phyloP scores from a whole-genome alignment of 2,797 vertebrate species.

The Liasis olivaceus region DNA sequence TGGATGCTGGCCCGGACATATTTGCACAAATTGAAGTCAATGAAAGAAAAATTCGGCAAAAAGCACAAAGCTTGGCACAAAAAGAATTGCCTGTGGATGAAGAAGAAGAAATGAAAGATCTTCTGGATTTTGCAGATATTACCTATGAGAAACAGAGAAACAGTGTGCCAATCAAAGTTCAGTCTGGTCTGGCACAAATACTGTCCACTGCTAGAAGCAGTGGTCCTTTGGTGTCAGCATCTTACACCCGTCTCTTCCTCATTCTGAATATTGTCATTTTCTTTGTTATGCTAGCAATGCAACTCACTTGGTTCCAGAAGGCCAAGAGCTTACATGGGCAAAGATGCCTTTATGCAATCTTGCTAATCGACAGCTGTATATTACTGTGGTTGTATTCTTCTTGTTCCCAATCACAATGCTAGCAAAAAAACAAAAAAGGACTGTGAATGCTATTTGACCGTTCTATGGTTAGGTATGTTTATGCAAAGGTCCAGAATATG shows the following conservation, averaged over 20 bases:
- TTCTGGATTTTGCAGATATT: conserved; percentile 87
- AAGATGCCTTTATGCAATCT: conserved; percentile 90
- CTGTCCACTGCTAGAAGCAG: conserved; percentile 74
- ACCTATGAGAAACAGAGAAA: conserved; percentile 79
- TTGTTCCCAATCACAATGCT: conserved; percentile 92
- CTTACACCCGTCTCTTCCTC: conserved; percentile 91
- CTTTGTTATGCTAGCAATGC: conserved; percentile 89
- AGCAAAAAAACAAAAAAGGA: conserved; percentile 54
- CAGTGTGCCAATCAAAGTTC: conserved; percentile 73
- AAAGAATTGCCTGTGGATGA: conserved; percentile 88
- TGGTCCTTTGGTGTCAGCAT: conserved; percentile 76
- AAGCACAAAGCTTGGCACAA: conserved; percentile 83
- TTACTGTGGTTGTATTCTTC: conserved; percentile 93
- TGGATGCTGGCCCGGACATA: conserved; percentile 87
- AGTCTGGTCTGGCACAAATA: conserved; percentile 79
- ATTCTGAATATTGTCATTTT: conserved; percentile 94
- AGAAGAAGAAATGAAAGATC: conserved; percentile 86
- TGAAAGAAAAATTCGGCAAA: conserved; percentile 88
- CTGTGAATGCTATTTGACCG: conserved; percentile 49
- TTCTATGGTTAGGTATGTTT: conserved; percentile 64
- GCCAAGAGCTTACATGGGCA: conserved; percentile 88
- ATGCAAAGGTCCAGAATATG: conserved; percentile 67
- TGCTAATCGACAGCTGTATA: conserved; percentile 90
- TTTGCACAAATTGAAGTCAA: conserved; percentile 93
- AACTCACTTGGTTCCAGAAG: conserved; percentile 88